Percentiles rank a stretch among this genome's conserved stretches.
phyloP scores from a whole-genome alignment of 2,797 vertebrate genomes.

The Pipistrellus kuhlii region DNA sequence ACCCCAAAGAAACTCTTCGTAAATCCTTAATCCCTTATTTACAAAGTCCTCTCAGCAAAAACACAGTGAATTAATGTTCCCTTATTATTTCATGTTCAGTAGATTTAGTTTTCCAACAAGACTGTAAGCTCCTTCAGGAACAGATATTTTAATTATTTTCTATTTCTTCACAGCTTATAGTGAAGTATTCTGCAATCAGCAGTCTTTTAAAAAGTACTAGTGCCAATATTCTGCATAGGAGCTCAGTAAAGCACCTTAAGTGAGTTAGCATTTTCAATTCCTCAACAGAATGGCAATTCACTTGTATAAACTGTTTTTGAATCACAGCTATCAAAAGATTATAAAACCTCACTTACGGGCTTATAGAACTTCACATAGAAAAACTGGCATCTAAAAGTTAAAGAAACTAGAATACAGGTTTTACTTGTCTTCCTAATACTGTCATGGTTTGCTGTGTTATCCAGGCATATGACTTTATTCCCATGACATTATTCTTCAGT shows the following conservation, averaged over 20 bases:
- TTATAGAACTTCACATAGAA: slow-evolving; percentile 32
- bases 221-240: not conserved
- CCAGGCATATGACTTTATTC: not conserved
- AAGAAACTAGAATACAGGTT: not conserved
- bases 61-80: not conserved
- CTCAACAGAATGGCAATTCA: slow-evolving; percentile 16
- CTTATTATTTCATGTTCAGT: slow-evolving; percentile 45
- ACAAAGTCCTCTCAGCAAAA: not conserved
- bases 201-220: slow-evolving; percentile 40
- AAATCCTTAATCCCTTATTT: not conserved
- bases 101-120: slow-evolving; percentile 24
- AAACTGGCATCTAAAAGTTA: slow-evolving; percentile 1
- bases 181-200: slow-evolving; percentile 16
- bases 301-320: slow-evolving; percentile 46
- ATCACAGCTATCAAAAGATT: slow-evolving; percentile 43
- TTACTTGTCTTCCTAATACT: not conserved
- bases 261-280: slow-evolving; percentile 40
- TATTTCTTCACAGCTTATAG: slow-evolving; percentile 37
- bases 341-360: slow-evolving; percentile 13
- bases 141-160: not conserved
- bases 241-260: slow-evolving; percentile 32
- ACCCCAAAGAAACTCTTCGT: not conserved
- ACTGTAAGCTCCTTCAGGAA: not conserved
- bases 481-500: slow-evolving; percentile 17
- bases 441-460: not conserved